phyloP scores from a whole-genome alignment of 2,797 vertebrate genomes.

The Bovichtus variegatus region DNA sequence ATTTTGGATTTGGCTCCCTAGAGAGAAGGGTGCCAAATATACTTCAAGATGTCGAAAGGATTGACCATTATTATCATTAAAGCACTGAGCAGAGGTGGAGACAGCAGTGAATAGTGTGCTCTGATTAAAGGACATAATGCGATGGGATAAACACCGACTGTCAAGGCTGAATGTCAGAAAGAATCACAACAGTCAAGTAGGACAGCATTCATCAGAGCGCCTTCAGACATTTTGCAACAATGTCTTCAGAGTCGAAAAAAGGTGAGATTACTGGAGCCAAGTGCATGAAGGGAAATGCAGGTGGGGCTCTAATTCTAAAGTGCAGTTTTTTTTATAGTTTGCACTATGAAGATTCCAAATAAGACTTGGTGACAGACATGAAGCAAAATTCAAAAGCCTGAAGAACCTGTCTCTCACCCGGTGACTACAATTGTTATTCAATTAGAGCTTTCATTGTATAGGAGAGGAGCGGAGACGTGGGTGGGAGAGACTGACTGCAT shows the following conservation, averaged over 20 bases:
- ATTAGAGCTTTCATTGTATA: slow-evolving; percentile 66
- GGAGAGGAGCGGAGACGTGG: slow-evolving; percentile 30
- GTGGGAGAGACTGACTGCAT: slow-evolving; percentile 37
- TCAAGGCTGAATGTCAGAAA: slow-evolving; percentile 38
- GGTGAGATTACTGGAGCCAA: slow-evolving; percentile 37
- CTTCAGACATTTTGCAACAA: slow-evolving; percentile 31
- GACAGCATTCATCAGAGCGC: slow-evolving; percentile 35
- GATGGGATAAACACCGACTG: slow-evolving; percentile 54
- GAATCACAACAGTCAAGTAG: slow-evolving; percentile 48
- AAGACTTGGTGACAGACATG: slow-evolving; percentile 53
- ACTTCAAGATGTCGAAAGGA: slow-evolving; percentile 11
- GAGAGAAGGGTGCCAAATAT: slow-evolving; percentile 22
- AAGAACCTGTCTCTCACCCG: slow-evolving; percentile 51
- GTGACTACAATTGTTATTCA: slow-evolving; percentile 66
- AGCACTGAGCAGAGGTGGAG: slow-evolving; percentile 10
- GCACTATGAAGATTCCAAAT: slow-evolving; percentile 47
- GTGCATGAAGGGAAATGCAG: slow-evolving; percentile 27
- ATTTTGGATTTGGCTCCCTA: slow-evolving; percentile 7
- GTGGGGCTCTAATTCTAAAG: slow-evolving; percentile 33
- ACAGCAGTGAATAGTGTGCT: slow-evolving; percentile 32
- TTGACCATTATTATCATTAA: slow-evolving; percentile 24
- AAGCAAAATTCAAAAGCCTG: slow-evolving; percentile 47
- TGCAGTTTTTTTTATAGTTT: slow-evolving; percentile 37
- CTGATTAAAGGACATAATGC: slow-evolving; percentile 49
- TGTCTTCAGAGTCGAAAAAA: slow-evolving; percentile 27